A percentile compares a stretch with the other conserved stretches of the same genome.
Evolutionary conservation across 2,888 invertebrate genomes (phyloP).

Genomic region (Syritta pipiens): DNA sequence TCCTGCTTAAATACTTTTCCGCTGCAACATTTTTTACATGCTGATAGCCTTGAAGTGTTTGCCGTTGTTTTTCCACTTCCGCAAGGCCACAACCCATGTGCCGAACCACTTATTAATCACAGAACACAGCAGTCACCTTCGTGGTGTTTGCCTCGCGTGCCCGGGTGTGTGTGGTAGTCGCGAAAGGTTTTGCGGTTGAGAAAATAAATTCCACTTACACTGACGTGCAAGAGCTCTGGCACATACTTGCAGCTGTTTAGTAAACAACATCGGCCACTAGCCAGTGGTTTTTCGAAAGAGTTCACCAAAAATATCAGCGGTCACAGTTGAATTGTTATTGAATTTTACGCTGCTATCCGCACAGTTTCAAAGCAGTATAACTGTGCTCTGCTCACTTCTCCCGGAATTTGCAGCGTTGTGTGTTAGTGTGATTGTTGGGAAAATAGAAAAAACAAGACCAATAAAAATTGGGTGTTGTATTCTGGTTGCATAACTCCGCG

Average conservation of each 20-base stretch:
- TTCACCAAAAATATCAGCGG: conserved; percentile 27
- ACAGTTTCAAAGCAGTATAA: conserved; percentile 9
- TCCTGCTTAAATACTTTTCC: conserved; percentile 28
- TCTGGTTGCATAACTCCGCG: conserved; percentile 22
- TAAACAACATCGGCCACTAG: no score
- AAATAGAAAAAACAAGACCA: conserved; percentile 1
- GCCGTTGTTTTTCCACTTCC: conserved; percentile 49
- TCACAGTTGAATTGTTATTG: conserved; percentile 52
- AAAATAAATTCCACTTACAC: conserved; percentile 23
- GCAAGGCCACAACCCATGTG: conserved; percentile 66
- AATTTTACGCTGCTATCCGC: conserved; percentile 29
- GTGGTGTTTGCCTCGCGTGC: conserved; percentile 7
- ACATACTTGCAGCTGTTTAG: conserved; percentile 8
- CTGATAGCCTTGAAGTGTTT: conserved; percentile 55
- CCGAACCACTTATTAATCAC: conserved; percentile 34
- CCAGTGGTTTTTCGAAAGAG: conserved; percentile 14
- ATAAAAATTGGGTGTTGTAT: conserved; percentile 31
- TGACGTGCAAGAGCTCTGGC: no score
- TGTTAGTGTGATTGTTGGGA: conserved; percentile 6
- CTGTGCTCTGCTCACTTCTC: conserved; percentile 3
- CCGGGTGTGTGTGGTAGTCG: background rate
- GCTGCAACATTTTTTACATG: conserved; percentile 23
- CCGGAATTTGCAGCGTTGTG: conserved; percentile 23
- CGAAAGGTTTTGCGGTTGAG: conserved; percentile 15
- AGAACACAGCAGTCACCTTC: conserved; percentile 44